phyloP scores from a whole-genome alignment of 2,113 vertebrate genomes.

The Aphyosemion australe region DNA sequence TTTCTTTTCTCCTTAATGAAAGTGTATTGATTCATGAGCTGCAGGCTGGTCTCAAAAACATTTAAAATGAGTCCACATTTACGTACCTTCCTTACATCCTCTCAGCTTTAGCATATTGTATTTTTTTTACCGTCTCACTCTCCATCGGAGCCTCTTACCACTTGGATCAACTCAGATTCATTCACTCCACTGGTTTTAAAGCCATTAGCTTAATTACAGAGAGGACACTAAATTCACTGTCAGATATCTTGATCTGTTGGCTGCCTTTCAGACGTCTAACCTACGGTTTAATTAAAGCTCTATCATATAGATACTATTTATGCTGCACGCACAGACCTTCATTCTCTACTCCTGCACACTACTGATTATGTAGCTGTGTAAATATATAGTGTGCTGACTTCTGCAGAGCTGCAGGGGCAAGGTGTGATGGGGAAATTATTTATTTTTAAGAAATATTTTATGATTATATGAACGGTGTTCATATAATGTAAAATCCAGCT shows the following conservation, averaged over 20 bases:
- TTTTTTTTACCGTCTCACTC: conserved; percentile 8
- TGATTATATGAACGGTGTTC: not conserved
- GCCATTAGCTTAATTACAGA: conserved; percentile 72
- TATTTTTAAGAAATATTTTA: not conserved
- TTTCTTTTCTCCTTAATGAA: not conserved
- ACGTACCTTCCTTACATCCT: conserved; percentile 11
- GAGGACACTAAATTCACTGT: conserved; percentile 56
- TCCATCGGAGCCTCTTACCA: conserved; percentile 55
- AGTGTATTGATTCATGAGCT: not conserved
- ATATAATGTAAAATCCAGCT: not conserved
- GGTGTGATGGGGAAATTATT: not conserved
- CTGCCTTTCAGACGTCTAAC: conserved; percentile 41
- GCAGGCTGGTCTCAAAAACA: not conserved
- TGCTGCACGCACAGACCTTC: conserved; percentile 2
- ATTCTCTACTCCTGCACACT: not conserved
- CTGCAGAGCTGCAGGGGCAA: conserved; percentile 7
- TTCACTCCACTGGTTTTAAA: conserved; percentile 55
- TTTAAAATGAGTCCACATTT: not conserved
- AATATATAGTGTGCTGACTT: not conserved
- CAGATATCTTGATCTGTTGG: conserved; percentile 49
- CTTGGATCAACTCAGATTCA: conserved; percentile 55
- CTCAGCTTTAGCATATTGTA: conserved; percentile 6
- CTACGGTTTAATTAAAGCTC: conserved; percentile 13
- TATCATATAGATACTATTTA: not conserved
- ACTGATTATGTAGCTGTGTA: conserved; percentile 1